Evolutionary conservation across 2,797 vertebrate genomes (phyloP), one percentile per base, ranked within the genome.

Genomic region (Brachyalestes nurse): DNA sequence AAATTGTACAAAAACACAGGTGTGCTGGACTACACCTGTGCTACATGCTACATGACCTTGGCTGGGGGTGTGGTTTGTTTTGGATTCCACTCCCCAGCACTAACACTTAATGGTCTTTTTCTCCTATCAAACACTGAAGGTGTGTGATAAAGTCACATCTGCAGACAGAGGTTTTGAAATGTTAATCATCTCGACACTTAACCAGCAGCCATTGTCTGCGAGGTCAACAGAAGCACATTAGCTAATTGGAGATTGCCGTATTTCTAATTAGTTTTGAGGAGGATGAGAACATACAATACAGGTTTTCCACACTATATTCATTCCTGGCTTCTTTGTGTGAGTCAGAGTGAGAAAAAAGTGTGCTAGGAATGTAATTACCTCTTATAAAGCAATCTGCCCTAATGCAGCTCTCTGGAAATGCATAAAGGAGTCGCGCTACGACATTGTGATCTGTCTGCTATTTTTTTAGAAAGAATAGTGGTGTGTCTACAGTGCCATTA

Each of bases 101-200:
- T 49, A n/a, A 38, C 38, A 13, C 42, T 79, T 64, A 53, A 74
- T 78, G 71, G 28, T 75, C 14, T 61, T 60, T 53, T 21, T 78
- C 58, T 72, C 23, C 64, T 73, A 60, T 78, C 34, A 66, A 73
- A 75, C 47, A 77, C 75, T 40, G n/a, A 61, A 75, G 10, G n/a
- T 14, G 65, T 86, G 79, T 86, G 88, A 90, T 82, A 90, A 88
- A 86, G 87, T 90, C 87, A 89, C 91, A 91, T 25, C 93, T 92
- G 91, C 93, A 91, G 84, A 91, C 88, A 87, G 90, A 88, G 90
- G 92, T 94, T 94, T 95, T 94, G 88, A 95, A 93, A 95, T 95
- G 92, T 95, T 94, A 95, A 94, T 94, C 90, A 94, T 90, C 92
- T 92, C 93, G 92, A 93, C 83, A 90, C 87, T 93, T 91, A 93